A percentile compares a stretch with the other conserved stretches of the same genome.
Conservation (phyloP, 2,113 vertebrate species). For the Hylia prasina region DNA sequence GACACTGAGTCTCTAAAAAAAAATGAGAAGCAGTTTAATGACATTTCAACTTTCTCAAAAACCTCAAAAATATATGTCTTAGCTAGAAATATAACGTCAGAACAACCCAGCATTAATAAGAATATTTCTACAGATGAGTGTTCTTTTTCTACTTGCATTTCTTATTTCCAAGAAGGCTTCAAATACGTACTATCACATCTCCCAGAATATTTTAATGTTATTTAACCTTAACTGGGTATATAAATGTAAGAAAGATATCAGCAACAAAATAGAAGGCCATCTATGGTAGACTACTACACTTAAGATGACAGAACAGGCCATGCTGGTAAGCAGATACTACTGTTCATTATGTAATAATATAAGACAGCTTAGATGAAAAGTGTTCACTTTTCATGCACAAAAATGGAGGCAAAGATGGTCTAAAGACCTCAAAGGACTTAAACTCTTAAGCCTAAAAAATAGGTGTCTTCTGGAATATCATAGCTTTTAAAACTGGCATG, state of each 20-base stretch:
- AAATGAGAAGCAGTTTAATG: background rate
- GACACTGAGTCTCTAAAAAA: background rate
- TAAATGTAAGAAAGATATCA: background rate
- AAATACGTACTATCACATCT: background rate
- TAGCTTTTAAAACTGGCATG: background rate
- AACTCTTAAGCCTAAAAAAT: background rate
- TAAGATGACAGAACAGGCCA: background rate
- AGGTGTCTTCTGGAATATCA: background rate
- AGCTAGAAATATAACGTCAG: background rate
- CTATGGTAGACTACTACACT: background rate
- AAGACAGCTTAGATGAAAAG: background rate
- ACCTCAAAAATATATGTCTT: background rate
- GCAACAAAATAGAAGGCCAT: background rate
- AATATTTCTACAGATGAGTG: background rate
- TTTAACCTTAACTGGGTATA: background rate
- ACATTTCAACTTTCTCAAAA: background rate
- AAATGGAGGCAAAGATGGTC: background rate
- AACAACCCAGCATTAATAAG: background rate
- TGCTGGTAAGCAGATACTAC: background rate
- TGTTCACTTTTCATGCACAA: background rate
- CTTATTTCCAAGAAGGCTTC: background rate
- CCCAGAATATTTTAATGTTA: background rate
- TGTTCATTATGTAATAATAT: background rate
- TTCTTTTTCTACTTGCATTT: background rate
- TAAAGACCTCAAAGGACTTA: background rate